A percentile compares a stretch with the other conserved stretches of the same genome.
Conservation (phyloP, 1,140 invertebrate species). For the Brachystomella parvula region DNA sequence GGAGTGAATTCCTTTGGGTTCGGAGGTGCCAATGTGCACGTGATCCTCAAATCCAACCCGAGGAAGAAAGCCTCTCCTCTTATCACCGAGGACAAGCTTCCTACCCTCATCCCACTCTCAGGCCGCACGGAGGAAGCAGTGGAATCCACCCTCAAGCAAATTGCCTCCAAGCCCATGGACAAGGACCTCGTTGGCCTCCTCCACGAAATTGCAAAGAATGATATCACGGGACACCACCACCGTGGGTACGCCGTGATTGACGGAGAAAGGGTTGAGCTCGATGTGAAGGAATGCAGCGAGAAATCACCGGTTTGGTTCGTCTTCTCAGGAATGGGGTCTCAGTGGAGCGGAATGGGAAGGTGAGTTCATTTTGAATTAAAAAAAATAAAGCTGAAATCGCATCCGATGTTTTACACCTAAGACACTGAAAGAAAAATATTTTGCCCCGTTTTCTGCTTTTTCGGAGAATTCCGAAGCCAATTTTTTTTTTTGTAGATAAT, state of each 20-base stretch:
- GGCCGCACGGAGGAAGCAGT: conserved; percentile 78
- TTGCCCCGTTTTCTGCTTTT: too few relatives aligned
- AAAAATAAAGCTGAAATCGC: too few relatives aligned
- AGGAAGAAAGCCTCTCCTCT: conserved; percentile 53
- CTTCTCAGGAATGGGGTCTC: conserved; percentile 93
- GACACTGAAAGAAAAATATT: too few relatives aligned
- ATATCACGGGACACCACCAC: conserved; percentile 60
- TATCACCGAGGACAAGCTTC: conserved; percentile 44
- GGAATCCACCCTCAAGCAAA: conserved; percentile 43
- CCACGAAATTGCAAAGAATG: conserved; percentile 60
- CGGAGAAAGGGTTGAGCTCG: conserved; percentile 42
- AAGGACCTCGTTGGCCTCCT: conserved; percentile 69
- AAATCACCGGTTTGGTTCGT: conserved; percentile 82
- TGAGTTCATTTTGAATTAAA: conserved; percentile 44
- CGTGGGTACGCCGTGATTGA: conserved; percentile 67
- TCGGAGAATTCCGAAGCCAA: too few relatives aligned
- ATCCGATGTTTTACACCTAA: too few relatives aligned
- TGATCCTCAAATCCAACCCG: conserved; percentile 70
- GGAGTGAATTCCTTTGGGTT: conserved; percentile 95
- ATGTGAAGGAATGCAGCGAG: conserved; percentile 46
- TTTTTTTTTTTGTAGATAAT: too few relatives aligned
- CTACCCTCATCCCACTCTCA: conserved; percentile 66
- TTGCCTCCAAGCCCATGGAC: conserved; percentile 49
- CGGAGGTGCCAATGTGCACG: conserved; percentile 91
- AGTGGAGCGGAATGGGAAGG: conserved; percentile 90